Evolutionary conservation across 2,888 invertebrate genomes (phyloP).

Genomic region (Xestoiulus laeticollis): DNA sequence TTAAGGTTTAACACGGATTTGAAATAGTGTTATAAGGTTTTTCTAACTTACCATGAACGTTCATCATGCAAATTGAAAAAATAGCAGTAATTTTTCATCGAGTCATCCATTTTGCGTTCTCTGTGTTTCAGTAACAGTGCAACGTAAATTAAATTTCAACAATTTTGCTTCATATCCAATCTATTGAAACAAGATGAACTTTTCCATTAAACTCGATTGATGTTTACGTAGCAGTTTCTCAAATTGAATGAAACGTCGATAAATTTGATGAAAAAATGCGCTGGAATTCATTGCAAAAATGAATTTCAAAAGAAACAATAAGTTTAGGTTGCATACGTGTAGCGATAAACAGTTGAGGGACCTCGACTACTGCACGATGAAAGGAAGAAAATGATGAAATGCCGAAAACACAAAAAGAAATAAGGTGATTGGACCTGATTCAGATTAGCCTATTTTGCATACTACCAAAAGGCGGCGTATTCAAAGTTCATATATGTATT

Average conservation of each 20-base stretch:
- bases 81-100: no score
- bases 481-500: neutral
- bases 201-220: neutral
- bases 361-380: neutral
- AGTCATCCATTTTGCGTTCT: neutral
- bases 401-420: conserved; percentile 11
- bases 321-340: neutral
- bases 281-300: conserved; percentile 5
- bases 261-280: neutral
- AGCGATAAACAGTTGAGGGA: neutral
- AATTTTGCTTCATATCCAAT: neutral
- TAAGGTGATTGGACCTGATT: conserved; percentile 20
- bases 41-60: neutral
- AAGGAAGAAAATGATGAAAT: neutral
- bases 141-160: neutral
- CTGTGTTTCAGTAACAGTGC: neutral
- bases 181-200: neutral
- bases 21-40: neutral
- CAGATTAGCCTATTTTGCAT: conserved; percentile 29
- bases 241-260: neutral
- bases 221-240: neutral
- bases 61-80: neutral
- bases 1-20: neutral
- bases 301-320: neutral
- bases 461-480: neutral